Conservation (phyloP, 2,797 vertebrate species). For the Chiroxiphia lanceolata region DNA sequence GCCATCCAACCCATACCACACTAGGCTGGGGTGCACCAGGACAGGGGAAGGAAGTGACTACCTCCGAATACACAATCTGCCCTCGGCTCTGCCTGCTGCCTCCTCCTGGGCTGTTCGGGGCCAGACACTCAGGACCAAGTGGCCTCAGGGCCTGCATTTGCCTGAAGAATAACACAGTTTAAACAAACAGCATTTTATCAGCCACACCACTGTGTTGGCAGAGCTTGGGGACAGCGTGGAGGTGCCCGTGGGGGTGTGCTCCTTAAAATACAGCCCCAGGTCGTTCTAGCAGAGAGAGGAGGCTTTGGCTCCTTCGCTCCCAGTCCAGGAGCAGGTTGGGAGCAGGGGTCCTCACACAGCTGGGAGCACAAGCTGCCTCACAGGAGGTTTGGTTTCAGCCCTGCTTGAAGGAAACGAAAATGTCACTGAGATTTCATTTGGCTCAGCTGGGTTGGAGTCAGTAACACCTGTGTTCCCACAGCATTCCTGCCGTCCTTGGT, state of each 20-base stretch:
- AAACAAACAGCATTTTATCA: background rate
- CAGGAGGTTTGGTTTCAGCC: background rate
- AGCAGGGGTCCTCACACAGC: constrained; percentile 4
- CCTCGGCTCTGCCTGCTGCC: background rate
- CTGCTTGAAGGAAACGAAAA: background rate
- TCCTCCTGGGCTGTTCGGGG: constrained; percentile 1
- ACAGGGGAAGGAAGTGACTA: background rate
- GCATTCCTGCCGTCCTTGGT: constrained; percentile 12
- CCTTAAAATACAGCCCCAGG: background rate
- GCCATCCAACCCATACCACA: background rate
- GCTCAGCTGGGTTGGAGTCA: background rate
- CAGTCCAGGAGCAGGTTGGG: background rate
- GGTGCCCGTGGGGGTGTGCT: background rate
- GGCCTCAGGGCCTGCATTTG: constrained; percentile 10
- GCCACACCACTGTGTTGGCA: constrained; percentile 33
- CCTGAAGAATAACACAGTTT: background rate
- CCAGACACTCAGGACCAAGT: constrained; percentile 28
- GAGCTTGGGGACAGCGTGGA: background rate
- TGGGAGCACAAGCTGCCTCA: background rate
- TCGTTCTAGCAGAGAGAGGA: background rate
- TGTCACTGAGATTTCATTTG: background rate
- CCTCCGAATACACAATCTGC: background rate
- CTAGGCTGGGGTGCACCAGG: background rate
- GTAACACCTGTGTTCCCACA: background rate
- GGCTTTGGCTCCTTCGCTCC: background rate